Percentiles rank a stretch among this genome's conserved stretches.
Conservation (phyloP, 2,113 vertebrate genomes). For the Oryzias curvinotus region DNA sequence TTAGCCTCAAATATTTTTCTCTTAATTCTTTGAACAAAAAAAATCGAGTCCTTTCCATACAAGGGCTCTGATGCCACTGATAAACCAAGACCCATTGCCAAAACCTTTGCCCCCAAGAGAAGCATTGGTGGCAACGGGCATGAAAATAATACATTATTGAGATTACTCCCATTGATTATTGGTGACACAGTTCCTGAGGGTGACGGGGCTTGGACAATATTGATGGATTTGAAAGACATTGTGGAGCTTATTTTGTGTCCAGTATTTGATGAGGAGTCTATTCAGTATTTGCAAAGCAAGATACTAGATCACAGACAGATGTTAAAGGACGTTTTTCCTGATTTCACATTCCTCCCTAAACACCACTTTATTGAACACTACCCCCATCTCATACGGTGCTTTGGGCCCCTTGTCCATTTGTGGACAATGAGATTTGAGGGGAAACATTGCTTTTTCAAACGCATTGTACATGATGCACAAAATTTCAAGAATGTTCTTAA, state of each 20-base stretch:
- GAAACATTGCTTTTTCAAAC: conserved; percentile 6
- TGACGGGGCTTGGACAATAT: conserved; percentile 9
- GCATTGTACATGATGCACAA: conserved; percentile 4
- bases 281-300: conserved; percentile 7
- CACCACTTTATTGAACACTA: too few relatives aligned
- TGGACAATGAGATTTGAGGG: conserved; percentile 13
- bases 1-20: too few relatives aligned
- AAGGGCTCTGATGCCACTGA: too few relatives aligned
- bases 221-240: conserved; percentile 20
- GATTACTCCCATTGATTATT: conserved; percentile 8
- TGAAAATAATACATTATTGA: conserved; percentile 16
- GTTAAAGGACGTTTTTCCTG: background rate
- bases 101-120: too few relatives aligned
- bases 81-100: too few relatives aligned
- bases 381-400: too few relatives aligned
- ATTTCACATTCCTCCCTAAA: conserved; percentile 1
- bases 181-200: conserved; percentile 15
- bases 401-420: background rate
- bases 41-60: too few relatives aligned
- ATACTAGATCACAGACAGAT: conserved; percentile 3
- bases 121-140: too few relatives aligned
- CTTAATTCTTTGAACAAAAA: too few relatives aligned
- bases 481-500: too few relatives aligned
- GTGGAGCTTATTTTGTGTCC: conserved; percentile 15
- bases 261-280: conserved; percentile 4